Evolutionary conservation across 2,888 invertebrate genomes (phyloP).

Genomic region (Pachycephus smyrnensis): DNA sequence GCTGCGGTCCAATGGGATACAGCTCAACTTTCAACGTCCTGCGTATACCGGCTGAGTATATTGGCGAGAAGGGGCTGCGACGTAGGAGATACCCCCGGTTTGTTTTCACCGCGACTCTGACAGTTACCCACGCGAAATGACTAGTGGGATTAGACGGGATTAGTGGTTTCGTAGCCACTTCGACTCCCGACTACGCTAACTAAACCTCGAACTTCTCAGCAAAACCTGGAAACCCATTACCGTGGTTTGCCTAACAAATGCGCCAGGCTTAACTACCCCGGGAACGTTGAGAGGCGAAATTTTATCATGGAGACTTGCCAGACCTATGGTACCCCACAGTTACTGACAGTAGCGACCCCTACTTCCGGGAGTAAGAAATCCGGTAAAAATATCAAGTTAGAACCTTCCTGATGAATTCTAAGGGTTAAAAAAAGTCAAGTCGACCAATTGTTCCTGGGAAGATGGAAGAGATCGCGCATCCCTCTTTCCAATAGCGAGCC

Average conservation of each 20-base stretch:
- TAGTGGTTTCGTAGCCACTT: background rate
- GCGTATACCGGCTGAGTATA: background rate
- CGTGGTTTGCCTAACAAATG: background rate
- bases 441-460: background rate
- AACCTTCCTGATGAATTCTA: background rate
- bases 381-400: background rate
- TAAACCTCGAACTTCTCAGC: conserved; percentile 3
- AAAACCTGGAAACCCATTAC: conserved; percentile 9
- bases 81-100: background rate
- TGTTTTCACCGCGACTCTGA: background rate
- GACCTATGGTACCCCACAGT: background rate
- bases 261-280: background rate
- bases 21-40: background rate
- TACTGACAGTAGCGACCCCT: background rate
- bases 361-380: background rate
- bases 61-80: background rate
- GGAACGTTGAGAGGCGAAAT: background rate
- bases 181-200: background rate
- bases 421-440: background rate
- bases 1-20: background rate
- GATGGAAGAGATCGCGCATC: background rate
- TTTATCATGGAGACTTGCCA: background rate
- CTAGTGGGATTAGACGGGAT: background rate
- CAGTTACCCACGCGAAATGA: background rate
- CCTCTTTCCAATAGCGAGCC: background rate